phyloP scores from a whole-genome alignment of 2,113 vertebrate species.

The Merops nubicus region DNA sequence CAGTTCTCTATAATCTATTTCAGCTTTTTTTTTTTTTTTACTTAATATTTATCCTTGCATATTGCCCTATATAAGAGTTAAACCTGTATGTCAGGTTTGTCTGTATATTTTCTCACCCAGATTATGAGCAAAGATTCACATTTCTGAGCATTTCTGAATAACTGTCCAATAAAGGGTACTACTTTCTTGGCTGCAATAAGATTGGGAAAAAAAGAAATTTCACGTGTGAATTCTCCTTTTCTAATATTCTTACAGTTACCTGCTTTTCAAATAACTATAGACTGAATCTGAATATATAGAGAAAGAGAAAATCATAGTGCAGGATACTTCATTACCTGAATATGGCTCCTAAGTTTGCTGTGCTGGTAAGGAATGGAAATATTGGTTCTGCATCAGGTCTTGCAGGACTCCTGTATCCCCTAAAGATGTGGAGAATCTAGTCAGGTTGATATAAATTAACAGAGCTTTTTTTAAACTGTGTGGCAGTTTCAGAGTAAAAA shows the following conservation, averaged over 20 bases:
- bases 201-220: not conserved
- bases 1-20: not conserved
- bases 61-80: not conserved
- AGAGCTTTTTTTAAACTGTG: not conserved
- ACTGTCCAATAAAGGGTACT: not conserved
- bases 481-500: not conserved
- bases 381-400: not conserved
- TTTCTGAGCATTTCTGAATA: not conserved
- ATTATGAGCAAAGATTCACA: not conserved
- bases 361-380: not conserved
- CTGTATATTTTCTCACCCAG: not conserved
- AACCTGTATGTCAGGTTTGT: not conserved
- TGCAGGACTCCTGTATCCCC: not conserved
- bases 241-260: not conserved
- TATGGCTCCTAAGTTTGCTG: not conserved
- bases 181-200: not conserved
- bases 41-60: not conserved
- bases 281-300: not conserved
- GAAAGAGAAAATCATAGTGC: not conserved
- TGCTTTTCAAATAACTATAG: not conserved
- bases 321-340: not conserved
- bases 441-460: not conserved
- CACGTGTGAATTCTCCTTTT: not conserved
- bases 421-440: not conserved
- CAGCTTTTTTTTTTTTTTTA: not conserved